These are phyloP conservation scores for Diplosoma virens DNA, from an alignment of 23 tunicate species.

Conservation along the genomic window DNA sequence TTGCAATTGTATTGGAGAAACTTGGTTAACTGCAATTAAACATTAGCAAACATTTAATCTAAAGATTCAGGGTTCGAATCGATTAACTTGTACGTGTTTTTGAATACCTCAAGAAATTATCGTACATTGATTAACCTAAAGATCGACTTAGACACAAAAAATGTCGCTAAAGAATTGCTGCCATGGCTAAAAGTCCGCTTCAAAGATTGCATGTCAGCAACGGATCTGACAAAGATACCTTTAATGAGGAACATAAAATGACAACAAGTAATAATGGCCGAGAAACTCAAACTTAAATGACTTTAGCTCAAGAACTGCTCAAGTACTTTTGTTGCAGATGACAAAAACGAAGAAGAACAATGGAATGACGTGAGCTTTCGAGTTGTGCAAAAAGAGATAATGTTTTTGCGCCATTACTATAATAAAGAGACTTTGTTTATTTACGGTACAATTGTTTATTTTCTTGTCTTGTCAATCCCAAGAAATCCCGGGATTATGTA, in stretches of 20 bases:
- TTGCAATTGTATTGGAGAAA: conserved; percentile 28
- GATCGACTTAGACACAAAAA: conserved; percentile 20
- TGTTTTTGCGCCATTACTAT: not conserved
- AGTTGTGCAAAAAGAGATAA: not conserved
- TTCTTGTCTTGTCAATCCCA: not conserved
- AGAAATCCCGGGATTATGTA: conserved; percentile 4
- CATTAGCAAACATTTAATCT: conserved; percentile 1
- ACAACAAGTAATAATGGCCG: not conserved
- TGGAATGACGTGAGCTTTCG: not conserved
- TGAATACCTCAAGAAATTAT: conserved; percentile 23
- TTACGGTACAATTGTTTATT: not conserved
- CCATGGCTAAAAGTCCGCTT: conserved; percentile 7
- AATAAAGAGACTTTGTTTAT: not conserved
- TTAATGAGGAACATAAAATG: not conserved
- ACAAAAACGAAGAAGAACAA: not conserved
- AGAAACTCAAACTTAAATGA: conserved; percentile 7
- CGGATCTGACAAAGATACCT: conserved; percentile 4
- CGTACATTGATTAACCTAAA: conserved; percentile 29
- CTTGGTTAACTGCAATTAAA: conserved; percentile 6
- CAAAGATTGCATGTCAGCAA: conserved; percentile 15
- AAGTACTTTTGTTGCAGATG: not conserved
- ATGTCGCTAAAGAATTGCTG: conserved; percentile 19
- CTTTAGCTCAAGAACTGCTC: not conserved
- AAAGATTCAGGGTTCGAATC: conserved; percentile 16
- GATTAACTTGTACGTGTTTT: conserved; percentile 9